Percentiles rank a stretch among this genome's conserved stretches.
Evolutionary conservation across 2,113 vertebrate species (phyloP).

Genomic region (Phyllostomus discolor): DNA sequence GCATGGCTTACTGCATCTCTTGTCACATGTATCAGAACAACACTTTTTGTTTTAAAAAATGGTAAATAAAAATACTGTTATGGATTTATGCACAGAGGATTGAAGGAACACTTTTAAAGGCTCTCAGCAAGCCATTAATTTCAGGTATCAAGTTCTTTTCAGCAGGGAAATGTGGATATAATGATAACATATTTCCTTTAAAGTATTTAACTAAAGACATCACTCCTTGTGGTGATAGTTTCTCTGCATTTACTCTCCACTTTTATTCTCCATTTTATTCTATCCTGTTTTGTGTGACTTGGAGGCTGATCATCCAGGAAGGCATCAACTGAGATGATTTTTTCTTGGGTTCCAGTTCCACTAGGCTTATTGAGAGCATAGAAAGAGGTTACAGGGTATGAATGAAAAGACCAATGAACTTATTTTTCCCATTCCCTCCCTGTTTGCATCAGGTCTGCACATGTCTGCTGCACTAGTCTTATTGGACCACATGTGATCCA

Average conservation of each 20-base stretch:
- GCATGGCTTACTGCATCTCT: not conserved
- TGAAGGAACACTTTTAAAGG: not conserved
- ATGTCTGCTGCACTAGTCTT: accelerated
- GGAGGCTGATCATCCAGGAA: not conserved
- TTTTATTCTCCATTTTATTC: not conserved
- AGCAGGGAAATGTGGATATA: not conserved
- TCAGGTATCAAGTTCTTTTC: not conserved
- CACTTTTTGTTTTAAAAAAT: not conserved
- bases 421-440: accelerated
- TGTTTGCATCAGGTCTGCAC: not conserved
- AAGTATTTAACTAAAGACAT: not conserved
- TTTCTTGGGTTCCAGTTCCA: not conserved
- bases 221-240: accelerated
- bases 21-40: not conserved
- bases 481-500: not conserved
- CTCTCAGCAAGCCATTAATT: not conserved
- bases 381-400: not conserved
- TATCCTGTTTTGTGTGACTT: not conserved
- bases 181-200: not conserved
- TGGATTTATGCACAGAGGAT: not conserved
- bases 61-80: not conserved
- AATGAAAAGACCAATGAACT: not conserved
- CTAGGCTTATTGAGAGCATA: not conserved
- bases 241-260: not conserved
- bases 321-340: accelerated